phyloP scores from a whole-genome alignment of 2,888 invertebrate species.

The Teleogryllus oceanicus region DNA sequence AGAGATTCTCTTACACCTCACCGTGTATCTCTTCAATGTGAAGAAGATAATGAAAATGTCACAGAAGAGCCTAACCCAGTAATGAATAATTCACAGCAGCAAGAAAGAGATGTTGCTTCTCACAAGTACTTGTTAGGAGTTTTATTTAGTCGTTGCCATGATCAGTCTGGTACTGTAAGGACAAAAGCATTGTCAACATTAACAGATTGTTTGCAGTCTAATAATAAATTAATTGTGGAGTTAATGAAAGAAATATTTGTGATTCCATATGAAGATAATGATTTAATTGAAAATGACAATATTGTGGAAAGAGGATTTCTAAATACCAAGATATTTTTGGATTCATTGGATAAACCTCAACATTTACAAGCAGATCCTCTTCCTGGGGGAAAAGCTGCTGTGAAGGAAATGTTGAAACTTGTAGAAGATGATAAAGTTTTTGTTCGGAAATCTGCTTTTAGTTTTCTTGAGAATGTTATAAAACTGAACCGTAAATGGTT shows the following conservation, averaged over 20 bases:
- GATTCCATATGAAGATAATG: conserved; percentile 18
- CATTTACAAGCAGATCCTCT: conserved; percentile 30
- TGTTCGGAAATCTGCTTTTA: conserved; percentile 49
- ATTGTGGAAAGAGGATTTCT: conserved; percentile 26
- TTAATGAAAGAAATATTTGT: conserved; percentile 31
- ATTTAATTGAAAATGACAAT: conserved; percentile 36
- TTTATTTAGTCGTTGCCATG: conserved; percentile 43
- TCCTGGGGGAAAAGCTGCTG: conserved; percentile 34
- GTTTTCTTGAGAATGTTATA: conserved; percentile 47
- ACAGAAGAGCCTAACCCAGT: not conserved
- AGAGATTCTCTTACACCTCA: not conserved
- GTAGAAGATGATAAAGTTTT: conserved; percentile 47
- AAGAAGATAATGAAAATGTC: not conserved
- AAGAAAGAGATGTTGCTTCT: conserved; percentile 24
- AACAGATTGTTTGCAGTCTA: conserved; percentile 50
- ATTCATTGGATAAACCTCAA: not conserved
- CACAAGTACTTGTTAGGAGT: conserved; percentile 31
- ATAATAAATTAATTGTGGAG: conserved; percentile 21
- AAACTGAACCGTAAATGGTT: conserved; percentile 41
- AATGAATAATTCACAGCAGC: not conserved
- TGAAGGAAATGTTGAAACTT: conserved; percentile 44
- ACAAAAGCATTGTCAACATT: conserved; percentile 60
- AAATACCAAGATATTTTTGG: conserved; percentile 23
- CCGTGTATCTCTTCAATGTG: not conserved
- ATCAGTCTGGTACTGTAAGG: conserved; percentile 58